phyloP scores from a whole-genome alignment of 2,888 invertebrate species.

The Morpho helenor region DNA sequence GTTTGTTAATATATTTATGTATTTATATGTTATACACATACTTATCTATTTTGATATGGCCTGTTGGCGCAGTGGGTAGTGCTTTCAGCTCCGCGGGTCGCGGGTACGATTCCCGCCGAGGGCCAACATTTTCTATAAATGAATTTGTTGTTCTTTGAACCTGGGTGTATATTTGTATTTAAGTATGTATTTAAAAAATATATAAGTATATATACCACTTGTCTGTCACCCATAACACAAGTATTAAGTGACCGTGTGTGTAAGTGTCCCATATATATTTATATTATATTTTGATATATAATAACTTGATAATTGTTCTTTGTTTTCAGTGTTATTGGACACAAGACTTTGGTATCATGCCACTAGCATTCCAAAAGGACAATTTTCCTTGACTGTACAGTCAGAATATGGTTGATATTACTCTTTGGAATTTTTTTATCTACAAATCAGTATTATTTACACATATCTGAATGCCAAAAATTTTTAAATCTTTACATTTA shows the following conservation, averaged over 20 bases:
- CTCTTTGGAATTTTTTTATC: conserved; percentile 33
- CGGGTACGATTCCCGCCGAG: too few species aligned
- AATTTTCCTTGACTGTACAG: conserved; percentile 92
- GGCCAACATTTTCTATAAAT: too few species aligned
- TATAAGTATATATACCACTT: too few species aligned
- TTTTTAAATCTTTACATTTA: conserved; percentile 43
- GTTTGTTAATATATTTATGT: background rate
- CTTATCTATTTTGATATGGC: background rate
- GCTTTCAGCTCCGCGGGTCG: too few species aligned
- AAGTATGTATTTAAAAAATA: too few species aligned
- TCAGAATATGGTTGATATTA: conserved; percentile 90
- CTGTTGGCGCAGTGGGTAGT: too few species aligned
- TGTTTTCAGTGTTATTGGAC: conserved; percentile 87
- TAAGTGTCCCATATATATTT: too few species aligned
- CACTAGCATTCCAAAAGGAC: conserved; percentile 88
- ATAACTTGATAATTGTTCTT: background rate
- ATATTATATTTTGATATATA: too few species aligned
- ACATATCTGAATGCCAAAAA: conserved; percentile 73
- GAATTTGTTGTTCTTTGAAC: too few species aligned
- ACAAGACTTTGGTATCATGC: conserved; percentile 96
- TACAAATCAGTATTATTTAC: conserved; percentile 53
- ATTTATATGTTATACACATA: background rate
- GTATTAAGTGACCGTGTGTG: too few species aligned
- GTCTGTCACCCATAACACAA: too few species aligned
- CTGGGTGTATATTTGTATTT: too few species aligned